Base-by-base conservation (phyloP, 2,113 vertebrate genomes). In the Dolichotis patagonum region DNA sequence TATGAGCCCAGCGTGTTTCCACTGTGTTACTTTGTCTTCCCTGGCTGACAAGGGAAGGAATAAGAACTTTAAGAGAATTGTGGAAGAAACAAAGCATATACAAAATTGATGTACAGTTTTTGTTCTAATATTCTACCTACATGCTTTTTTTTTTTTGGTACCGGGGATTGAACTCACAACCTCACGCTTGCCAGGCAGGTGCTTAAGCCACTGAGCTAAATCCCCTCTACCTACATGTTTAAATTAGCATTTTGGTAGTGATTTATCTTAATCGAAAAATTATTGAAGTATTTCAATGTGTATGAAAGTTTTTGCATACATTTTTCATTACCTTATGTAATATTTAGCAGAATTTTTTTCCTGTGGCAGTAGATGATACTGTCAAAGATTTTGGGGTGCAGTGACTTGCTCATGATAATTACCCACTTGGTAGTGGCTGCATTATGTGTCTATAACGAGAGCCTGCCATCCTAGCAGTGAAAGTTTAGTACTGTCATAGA, bases 241-340 rank as follows among this genome's bases (percentile, higher is more conserved):
- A 85, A 90, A 80, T 60, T 90, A 80, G 46, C 24, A 89, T 69
- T 91, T 89, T 91, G 46, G 54, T 43, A 56, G 24, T 81, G 49
- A 85, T 14, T 84, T 88, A 1, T 54, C 41, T 62, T 77, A 84
- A 52, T 93, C 46, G 32, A 96, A 78, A 87, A 87, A 73, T 83
- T 58, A 88, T 5, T 65, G 38, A 71, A 54, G 0, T 30, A 32
- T 16, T 60, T 94, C 67, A 88, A 49, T 85, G 54, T 49, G 41
- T 88, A 88, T 75, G 4, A 82, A 49, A 58, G 6, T 69, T 24
- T 67, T 95, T 78, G 14, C 73, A 58, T 54, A 71, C 17, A 54
- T 17, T 94, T 94, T 65, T 88, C n/a, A 85, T 83, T 85, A 63
- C 6, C 54, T 94, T 90, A 49, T 41, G 62, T 77, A 78, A 38